phyloP scores from a whole-genome alignment of 2,113 vertebrate genomes.

The Datnioides undecimradiatus region DNA sequence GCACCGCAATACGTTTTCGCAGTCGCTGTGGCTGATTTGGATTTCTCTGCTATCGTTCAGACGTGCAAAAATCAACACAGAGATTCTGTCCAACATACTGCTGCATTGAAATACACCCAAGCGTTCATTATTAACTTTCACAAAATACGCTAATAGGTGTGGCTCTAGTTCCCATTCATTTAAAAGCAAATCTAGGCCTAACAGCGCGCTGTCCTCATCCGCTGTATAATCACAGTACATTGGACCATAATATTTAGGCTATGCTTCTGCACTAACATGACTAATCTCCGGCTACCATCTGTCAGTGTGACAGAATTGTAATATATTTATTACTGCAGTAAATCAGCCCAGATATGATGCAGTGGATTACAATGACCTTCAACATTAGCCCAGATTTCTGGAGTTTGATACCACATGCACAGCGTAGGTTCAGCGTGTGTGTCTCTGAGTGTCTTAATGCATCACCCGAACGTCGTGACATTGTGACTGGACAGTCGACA shows the following conservation, averaged over 20 bases:
- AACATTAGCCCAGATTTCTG: neutral
- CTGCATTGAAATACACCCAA: neutral
- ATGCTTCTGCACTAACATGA: neutral
- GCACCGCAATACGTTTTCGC: neutral
- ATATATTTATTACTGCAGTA: constrained; percentile 2
- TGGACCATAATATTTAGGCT: neutral
- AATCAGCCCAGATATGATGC: constrained; percentile 10
- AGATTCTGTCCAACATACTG: neutral
- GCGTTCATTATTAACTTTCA: no score
- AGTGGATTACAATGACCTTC: neutral
- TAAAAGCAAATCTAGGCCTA: neutral
- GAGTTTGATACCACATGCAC: neutral
- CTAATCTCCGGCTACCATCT: constrained; percentile 19
- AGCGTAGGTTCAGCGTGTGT: neutral
- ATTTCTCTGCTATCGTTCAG: no score
- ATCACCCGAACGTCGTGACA: neutral
- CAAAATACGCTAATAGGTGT: neutral
- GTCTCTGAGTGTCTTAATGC: neutral
- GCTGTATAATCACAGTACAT: neutral
- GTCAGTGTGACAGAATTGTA: neutral
- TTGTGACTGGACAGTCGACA: neutral
- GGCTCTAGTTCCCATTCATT: neutral
- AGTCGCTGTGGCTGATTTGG: no score
- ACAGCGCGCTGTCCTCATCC: neutral
- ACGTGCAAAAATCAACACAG: neutral